Conservation (phyloP, 2,113 vertebrate genomes). For the Okapia johnstoni region DNA sequence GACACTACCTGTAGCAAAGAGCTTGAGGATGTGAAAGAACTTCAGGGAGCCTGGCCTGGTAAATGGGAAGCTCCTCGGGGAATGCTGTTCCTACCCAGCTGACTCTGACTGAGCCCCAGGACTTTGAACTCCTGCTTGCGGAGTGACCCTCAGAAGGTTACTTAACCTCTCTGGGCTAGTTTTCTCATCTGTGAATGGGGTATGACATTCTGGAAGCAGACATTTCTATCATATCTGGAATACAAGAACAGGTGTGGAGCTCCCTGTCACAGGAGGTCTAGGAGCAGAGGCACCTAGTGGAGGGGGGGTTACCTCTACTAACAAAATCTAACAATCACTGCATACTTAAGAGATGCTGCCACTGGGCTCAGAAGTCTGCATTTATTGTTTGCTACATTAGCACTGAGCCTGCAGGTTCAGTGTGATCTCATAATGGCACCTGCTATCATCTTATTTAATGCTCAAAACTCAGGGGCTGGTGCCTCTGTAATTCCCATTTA, state of each 20-base stretch:
- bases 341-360: too few relatives aligned
- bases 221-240: not conserved
- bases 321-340: not conserved
- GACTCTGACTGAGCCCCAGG: not conserved
- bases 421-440: not conserved
- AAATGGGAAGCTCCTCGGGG: not conserved
- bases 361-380: not conserved
- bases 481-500: not conserved
- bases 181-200: not conserved
- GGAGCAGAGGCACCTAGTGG: not conserved
- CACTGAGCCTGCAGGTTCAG: rapidly evolving
- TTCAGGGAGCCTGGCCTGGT: not conserved
- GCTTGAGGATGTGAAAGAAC: not conserved
- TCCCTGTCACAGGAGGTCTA: not conserved
- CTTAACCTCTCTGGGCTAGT: not conserved
- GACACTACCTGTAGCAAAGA: not conserved
- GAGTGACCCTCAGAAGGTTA: not conserved
- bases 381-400: not conserved
- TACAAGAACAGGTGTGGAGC: not conserved
- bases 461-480: not conserved
- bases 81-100: not conserved
- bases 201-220: not conserved
- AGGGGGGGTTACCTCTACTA: not conserved
- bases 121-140: not conserved
- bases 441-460: not conserved